phyloP scores from a whole-genome alignment of 1,140 invertebrate genomes.

The Drosophila nannoptera region DNA sequence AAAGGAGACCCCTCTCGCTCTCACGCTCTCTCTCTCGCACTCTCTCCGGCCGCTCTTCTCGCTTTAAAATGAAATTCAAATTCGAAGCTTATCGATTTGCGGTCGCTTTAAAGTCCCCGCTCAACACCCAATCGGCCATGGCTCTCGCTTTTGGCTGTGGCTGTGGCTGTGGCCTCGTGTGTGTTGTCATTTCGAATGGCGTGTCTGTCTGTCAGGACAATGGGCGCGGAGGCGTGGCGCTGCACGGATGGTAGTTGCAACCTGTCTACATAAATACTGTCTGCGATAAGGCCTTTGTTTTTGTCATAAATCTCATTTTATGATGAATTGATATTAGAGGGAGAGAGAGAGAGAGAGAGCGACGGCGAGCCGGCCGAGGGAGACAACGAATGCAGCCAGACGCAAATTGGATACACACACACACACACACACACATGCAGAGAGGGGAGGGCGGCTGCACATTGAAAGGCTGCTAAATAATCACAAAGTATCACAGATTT shows the following conservation, averaged over 20 bases:
- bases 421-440: not conserved
- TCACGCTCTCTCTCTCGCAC: too few species aligned
- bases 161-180: conserved; percentile 27
- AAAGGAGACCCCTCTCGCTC: not conserved
- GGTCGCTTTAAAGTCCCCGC: conserved; percentile 46
- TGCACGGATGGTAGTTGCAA: conserved; percentile 45
- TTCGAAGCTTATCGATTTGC: conserved; percentile 55
- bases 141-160: conserved; percentile 15
- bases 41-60: not conserved
- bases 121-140: conserved; percentile 14
- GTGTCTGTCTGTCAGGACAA: conserved; percentile 58
- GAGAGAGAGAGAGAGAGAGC: not conserved
- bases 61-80: conserved; percentile 42
- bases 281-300: conserved; percentile 79
- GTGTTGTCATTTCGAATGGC: conserved; percentile 65
- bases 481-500: conserved; percentile 31
- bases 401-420: conserved; percentile 48
- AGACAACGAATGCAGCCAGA: conserved; percentile 26
- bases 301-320: conserved; percentile 79
- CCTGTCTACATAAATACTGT: conserved; percentile 78
- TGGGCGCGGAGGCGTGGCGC: not conserved
- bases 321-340: conserved; percentile 75
- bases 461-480: conserved; percentile 48
- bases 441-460: conserved; percentile 33
- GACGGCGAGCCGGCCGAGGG: not conserved